phyloP scores from a whole-genome alignment of 2,113 vertebrate species.

The Neomonachus schauinslandi region DNA sequence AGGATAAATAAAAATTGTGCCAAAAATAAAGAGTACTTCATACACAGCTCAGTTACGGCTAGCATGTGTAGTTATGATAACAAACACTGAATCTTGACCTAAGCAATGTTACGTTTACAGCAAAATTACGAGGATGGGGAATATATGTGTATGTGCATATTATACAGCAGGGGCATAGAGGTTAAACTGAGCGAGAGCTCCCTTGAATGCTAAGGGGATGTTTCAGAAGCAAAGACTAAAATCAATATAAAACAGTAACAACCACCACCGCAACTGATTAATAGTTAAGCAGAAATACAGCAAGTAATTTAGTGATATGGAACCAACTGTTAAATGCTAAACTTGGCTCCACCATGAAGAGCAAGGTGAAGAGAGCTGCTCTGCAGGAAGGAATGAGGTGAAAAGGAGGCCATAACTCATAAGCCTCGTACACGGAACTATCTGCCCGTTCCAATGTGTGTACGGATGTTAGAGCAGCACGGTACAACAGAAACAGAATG shows the following conservation, averaged over 20 bases:
- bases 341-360: not conserved
- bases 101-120: not conserved
- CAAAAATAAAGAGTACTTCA: not conserved
- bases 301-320: not conserved
- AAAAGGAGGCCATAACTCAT: not conserved
- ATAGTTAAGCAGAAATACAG: not conserved
- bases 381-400: not conserved
- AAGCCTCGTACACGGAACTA: not conserved
- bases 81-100: not conserved
- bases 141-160: not conserved
- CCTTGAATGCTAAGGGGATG: not conserved
- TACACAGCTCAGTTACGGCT: not conserved
- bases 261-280: not conserved
- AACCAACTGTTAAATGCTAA: not conserved
- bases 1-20: not conserved
- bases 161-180: not conserved
- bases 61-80: not conserved
- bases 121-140: not conserved
- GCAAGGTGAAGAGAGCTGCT: not conserved
- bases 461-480: not conserved
- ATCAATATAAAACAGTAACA: not conserved
- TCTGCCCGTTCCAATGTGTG: not conserved
- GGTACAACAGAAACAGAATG: not conserved
- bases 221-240: slow-evolving; percentile 11
- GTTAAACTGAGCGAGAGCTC: not conserved